Evolutionary conservation across 2,113 vertebrate species (phyloP).

Genomic region (Meriones unguiculatus): DNA sequence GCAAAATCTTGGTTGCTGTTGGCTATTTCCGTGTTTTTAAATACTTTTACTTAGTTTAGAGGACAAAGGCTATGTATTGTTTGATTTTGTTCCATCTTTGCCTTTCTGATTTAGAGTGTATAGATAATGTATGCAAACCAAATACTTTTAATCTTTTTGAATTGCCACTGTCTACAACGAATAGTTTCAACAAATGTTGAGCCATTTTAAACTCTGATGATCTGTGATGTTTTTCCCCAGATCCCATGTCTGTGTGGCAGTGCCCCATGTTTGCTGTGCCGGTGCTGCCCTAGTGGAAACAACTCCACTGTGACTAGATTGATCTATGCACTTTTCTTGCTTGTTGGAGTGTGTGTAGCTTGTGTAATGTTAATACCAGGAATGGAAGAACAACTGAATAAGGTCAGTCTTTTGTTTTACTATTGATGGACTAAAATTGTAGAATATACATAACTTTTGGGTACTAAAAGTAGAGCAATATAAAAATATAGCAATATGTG

Average conservation of each 20-base stretch:
- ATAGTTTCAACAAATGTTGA: not conserved
- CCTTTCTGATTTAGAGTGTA: not conserved
- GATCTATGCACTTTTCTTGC: conserved; percentile 95
- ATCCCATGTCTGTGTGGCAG: conserved; percentile 98
- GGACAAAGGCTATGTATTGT: not conserved
- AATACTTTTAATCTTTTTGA: not conserved
- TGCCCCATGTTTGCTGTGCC: conserved; percentile 96
- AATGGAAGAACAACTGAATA: conserved; percentile 98
- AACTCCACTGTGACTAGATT: conserved; percentile 98
- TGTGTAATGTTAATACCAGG: conserved; percentile 98
- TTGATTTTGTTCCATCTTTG: not conserved
- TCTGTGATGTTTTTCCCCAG: conserved; percentile 82
- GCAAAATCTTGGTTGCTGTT: not conserved
- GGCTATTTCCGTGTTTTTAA: not conserved
- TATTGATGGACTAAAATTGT: not conserved
- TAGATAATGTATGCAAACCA: not conserved
- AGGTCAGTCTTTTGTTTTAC: conserved; percentile 87
- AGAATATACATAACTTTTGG: not conserved
- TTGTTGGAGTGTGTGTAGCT: conserved; percentile 94
- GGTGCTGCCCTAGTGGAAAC: conserved; percentile 98
- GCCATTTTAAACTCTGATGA: not conserved
- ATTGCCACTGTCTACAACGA: not conserved
- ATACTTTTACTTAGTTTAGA: not conserved
- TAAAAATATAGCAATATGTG: not conserved
- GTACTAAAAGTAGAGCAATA: not conserved